Conservation (phyloP, 2,113 vertebrate genomes). For the Taurulus bubalis region DNA sequence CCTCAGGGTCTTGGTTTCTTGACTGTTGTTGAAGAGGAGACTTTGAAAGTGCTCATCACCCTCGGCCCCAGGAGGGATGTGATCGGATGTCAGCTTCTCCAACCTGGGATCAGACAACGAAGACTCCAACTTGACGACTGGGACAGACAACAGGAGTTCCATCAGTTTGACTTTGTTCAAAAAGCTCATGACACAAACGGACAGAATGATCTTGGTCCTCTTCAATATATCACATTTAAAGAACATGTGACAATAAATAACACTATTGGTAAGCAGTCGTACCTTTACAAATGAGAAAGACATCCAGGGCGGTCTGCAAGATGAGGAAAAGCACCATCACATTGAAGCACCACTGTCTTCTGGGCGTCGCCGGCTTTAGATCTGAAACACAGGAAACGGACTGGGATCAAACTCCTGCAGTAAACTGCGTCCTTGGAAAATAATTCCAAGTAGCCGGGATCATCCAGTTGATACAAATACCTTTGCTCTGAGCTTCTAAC, state of each 20-base stretch:
- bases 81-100: background rate
- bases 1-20: conserved; percentile 41
- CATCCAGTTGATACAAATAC: background rate
- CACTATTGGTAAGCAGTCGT: background rate
- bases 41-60: background rate
- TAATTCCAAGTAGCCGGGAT: background rate
- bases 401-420: background rate
- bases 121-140: conserved; percentile 51
- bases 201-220: background rate
- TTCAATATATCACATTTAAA: background rate
- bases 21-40: conserved; percentile 55
- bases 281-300: conserved; percentile 77
- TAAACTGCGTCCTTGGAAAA: background rate
- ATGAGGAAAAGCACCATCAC: conserved; percentile 57
- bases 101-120: background rate
- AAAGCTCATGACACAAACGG: background rate
- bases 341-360: conserved; percentile 34
- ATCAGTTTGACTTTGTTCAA: background rate
- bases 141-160: background rate
- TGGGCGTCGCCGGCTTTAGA: conserved; percentile 44
- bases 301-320: conserved; percentile 61
- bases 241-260: background rate
- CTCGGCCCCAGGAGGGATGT: background rate
- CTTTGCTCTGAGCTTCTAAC: background rate
- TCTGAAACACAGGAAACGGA: conserved; percentile 58